Evolutionary conservation across 2,888 invertebrate species (phyloP).

Genomic region (Erebia palarica): DNA sequence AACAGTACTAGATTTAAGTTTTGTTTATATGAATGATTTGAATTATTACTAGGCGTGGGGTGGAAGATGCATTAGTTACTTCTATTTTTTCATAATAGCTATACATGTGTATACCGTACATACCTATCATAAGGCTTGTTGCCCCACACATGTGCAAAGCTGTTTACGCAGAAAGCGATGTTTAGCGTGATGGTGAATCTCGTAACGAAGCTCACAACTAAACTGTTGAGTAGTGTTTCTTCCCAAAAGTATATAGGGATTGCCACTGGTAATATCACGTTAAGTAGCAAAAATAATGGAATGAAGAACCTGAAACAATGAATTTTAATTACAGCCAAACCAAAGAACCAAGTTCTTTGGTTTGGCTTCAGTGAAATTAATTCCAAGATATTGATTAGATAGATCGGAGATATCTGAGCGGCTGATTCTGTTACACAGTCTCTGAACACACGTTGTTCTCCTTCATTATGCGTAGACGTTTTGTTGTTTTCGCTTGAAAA

Average conservation of each 20-base stretch:
- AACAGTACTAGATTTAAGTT: too few species aligned
- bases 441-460: too few species aligned
- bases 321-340: not conserved
- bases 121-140: slow-evolving; percentile 94
- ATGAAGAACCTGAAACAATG: slow-evolving; percentile 84
- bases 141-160: slow-evolving; percentile 97
- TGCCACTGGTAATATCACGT: slow-evolving; percentile 86
- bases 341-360: not conserved
- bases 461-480: too few species aligned
- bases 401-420: too few species aligned
- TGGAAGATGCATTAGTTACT: not conserved
- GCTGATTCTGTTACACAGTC: too few species aligned
- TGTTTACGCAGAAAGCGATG: slow-evolving; percentile 97
- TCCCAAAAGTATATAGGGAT: slow-evolving; percentile 93
- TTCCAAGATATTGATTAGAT: too few species aligned
- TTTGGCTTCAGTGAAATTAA: not conserved
- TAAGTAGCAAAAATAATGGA: slow-evolving; percentile 86
- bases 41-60: too few species aligned
- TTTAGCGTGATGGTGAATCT: slow-evolving; percentile 93
- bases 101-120: not conserved
- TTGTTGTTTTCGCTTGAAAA: too few species aligned
- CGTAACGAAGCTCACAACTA: slow-evolving; percentile 91
- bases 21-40: too few species aligned
- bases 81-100: not conserved
- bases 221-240: slow-evolving; percentile 89